A percentile compares a stretch with the other conserved stretches of the same genome.
phyloP scores from a whole-genome alignment of 2,797 vertebrate species.

The Sardinella longiceps region DNA sequence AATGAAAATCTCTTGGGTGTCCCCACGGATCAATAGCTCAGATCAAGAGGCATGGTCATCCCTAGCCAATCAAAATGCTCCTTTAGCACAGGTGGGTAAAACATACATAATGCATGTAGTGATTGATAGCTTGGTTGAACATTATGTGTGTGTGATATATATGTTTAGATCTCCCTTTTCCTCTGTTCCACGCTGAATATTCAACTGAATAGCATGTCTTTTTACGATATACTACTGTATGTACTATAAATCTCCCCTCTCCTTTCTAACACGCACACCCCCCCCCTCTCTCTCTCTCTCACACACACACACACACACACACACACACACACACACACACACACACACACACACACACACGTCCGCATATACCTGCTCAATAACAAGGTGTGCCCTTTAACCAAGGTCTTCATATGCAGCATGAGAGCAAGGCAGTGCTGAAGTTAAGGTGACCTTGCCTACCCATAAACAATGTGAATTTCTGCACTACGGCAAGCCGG shows the following conservation, averaged over 20 bases:
- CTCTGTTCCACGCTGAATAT: too few species aligned
- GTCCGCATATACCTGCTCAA: background rate
- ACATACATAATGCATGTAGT: too few species aligned
- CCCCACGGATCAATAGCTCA: background rate
- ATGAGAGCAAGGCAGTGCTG: constrained; percentile 36
- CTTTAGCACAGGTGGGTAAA: too few species aligned
- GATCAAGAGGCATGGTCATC: background rate
- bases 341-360: background rate
- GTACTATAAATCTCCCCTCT: too few species aligned
- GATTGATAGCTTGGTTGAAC: too few species aligned
- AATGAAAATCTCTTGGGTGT: background rate
- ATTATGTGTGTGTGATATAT: too few species aligned
- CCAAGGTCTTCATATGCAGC: constrained; percentile 11
- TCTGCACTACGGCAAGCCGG: constrained; percentile 3
- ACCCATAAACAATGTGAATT: constrained; percentile 1
- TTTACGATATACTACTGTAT: too few species aligned
- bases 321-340: background rate
- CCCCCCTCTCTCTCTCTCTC: background rate
- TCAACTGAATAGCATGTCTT: too few species aligned
- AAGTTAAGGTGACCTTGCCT: constrained; percentile 57
- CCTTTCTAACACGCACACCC: too few species aligned
- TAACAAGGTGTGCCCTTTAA: constrained; percentile 8
- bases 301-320: background rate
- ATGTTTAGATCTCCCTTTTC: too few species aligned
- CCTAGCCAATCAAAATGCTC: background rate